Evolutionary conservation across 2,113 vertebrate species (phyloP).

Genomic region (Sminthopsis crassicaudata): DNA sequence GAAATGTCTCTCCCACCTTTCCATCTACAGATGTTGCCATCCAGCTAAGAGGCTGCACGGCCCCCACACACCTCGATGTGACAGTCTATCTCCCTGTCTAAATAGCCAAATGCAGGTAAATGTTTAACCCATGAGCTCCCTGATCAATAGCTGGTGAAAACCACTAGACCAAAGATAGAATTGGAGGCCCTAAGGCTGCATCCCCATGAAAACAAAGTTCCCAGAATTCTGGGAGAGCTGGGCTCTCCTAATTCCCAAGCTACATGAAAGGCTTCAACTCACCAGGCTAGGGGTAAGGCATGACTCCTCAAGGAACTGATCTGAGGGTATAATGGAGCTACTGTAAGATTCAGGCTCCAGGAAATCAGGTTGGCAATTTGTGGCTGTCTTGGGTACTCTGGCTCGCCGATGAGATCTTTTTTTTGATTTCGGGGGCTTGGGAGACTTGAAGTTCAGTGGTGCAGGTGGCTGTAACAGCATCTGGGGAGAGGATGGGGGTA

Average conservation of each 20-base stretch:
- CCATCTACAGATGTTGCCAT: not conserved
- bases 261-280: conserved; percentile 27
- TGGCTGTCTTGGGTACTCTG: conserved; percentile 75
- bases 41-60: not conserved
- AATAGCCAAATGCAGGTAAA: not conserved
- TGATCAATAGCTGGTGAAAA: not conserved
- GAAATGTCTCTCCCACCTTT: not conserved
- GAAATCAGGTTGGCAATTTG: conserved; percentile 70
- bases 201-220: not conserved
- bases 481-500: conserved; percentile 76
- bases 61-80: too few species aligned
- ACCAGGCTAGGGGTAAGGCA: conserved; percentile 85
- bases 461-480: conserved; percentile 88
- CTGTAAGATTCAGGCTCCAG: conserved; percentile 68
- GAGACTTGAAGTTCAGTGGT: conserved; percentile 73
- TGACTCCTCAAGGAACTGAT: conserved; percentile 83
- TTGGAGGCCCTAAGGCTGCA: not conserved
- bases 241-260: not conserved
- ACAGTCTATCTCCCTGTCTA: not conserved
- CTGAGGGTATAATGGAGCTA: conserved; percentile 72
- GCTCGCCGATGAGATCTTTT: conserved; percentile 60
- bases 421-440: conserved; percentile 81
- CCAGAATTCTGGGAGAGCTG: not conserved
- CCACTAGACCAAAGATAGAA: not conserved
- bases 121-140: not conserved